Percentiles rank a stretch among this genome's conserved stretches.
Evolutionary conservation across 2,888 invertebrate genomes (phyloP).

Genomic region (Encarsia formosa): DNA sequence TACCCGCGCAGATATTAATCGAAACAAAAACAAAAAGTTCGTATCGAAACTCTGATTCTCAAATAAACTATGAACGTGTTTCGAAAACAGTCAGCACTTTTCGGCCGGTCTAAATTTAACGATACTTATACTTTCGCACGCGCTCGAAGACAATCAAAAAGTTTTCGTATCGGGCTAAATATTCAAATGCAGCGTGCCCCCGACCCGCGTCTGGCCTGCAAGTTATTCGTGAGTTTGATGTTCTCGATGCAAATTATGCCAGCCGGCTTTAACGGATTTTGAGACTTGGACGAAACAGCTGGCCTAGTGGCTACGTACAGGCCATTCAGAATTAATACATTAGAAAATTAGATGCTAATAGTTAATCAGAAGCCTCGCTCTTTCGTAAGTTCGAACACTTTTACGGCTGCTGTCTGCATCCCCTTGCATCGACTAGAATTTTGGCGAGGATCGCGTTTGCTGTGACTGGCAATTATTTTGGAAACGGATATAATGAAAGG

Average conservation of each 20-base stretch:
- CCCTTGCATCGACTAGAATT: too few species aligned
- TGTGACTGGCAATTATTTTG: too few species aligned
- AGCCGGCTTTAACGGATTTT: slow-evolving; percentile 22
- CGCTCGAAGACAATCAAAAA: slow-evolving; percentile 19
- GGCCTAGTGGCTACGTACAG: slow-evolving; percentile 7
- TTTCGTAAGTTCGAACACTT: slow-evolving; percentile 13
- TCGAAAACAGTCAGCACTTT: too few species aligned
- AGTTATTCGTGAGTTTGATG: slow-evolving; percentile 23
- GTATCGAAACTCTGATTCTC: too few species aligned
- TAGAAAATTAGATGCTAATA: slow-evolving; percentile 20
- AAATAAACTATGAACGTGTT: too few species aligned
- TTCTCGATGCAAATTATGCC: slow-evolving; percentile 20
- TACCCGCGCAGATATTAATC: too few species aligned
- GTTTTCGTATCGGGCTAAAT: slow-evolving; percentile 13
- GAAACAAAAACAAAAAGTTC: too few species aligned
- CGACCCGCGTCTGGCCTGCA: slow-evolving; percentile 5
- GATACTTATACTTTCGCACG: too few species aligned
- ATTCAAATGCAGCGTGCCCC: slow-evolving; percentile 11
- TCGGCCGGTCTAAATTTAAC: too few species aligned
- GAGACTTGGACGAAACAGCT: slow-evolving; percentile 14
- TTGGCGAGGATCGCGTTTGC: too few species aligned
- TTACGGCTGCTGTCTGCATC: slow-evolving; percentile 10
- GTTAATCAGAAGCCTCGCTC: slow-evolving; percentile 16
- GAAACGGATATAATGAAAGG: too few species aligned
- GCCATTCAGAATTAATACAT: slow-evolving; percentile 29